Base-by-base conservation (phyloP, 2,113 vertebrate genomes). In the Theristicus caerulescens region DNA sequence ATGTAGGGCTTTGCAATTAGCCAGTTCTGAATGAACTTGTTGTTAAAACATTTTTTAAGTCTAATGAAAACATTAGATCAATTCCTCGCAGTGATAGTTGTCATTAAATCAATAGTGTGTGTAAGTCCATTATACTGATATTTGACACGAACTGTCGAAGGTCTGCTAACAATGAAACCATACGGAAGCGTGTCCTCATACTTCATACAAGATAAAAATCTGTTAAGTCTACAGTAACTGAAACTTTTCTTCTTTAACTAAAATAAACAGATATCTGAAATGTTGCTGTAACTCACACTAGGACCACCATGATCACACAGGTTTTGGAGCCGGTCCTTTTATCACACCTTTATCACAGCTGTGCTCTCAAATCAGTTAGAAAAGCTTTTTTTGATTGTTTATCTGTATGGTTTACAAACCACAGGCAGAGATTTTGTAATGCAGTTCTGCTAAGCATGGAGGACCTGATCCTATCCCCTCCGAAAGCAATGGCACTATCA, bases 61-160 rank as follows among this genome's bases (percentile, higher is more conserved):
- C 95, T 97, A 96, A 98, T 97, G 97, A 98, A 98, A 98, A 97
- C 97, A 96, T 97, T 94, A 92, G 94, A 96, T 97, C 98, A 85
- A 94, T 97, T 96, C 95, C 86, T 91, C 0, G 38, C 82, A 54
- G 96, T 86, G 94, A 93, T 58, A n/a, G 82, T 66, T 98, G 98
- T 98, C 98, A 98, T 97, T 97, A 98, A 98, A 98, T 98, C 98
- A 97, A 98, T 98, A 96, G 86, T 3, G 58, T 58, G 55, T n/a
- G 86, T 58, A 40, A 96, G 93, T 94, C 95, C 93, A 47, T 95
- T 97, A 85, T 2, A 52, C 95, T 77, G 96, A 96, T 88, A 84
- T 95, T 97, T 97, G 96, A 96, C 83, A 90, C 11, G 0, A 82
- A 29, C 51, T 16, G 84, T 19, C 4, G 78, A 88, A 95, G 94